Conservation (phyloP, 1,140 invertebrate genomes). For the Bombus waltoni region DNA sequence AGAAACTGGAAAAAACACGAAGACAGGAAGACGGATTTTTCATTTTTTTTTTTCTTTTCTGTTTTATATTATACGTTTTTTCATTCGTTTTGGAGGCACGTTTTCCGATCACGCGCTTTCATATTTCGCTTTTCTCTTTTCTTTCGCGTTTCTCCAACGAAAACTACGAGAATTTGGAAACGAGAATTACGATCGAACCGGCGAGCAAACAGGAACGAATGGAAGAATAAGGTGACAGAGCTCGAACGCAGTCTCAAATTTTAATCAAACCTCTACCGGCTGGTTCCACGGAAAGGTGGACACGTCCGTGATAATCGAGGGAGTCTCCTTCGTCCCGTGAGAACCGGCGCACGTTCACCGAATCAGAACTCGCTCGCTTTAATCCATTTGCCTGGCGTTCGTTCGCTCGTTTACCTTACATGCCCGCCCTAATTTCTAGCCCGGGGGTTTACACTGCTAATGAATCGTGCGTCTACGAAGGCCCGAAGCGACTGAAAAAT, state of each 20-base stretch:
- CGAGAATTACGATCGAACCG: neutral
- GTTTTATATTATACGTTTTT: neutral
- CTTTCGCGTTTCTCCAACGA: too few species aligned
- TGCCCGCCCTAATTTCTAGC: constrained; percentile 60
- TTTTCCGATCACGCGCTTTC: constrained; percentile 28
- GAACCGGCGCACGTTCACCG: constrained; percentile 27
- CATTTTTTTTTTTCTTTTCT: neutral
- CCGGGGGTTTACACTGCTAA: constrained; percentile 65
- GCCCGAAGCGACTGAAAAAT: constrained; percentile 61
- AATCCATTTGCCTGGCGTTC: constrained; percentile 59
- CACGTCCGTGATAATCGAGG: constrained; percentile 20
- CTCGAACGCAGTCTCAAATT: neutral
- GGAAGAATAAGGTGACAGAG: too few species aligned
- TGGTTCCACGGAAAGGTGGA: neutral
- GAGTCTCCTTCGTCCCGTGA: neutral
- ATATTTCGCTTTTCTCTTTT: neutral
- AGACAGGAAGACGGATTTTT: constrained; percentile 63
- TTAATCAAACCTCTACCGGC: constrained; percentile 4
- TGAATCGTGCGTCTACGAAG: constrained; percentile 62
- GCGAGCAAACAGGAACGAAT: neutral
- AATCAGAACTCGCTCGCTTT: constrained; percentile 59
- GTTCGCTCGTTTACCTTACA: constrained; percentile 66
- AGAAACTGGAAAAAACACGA: constrained; percentile 58
- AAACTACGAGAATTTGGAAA: too few species aligned
- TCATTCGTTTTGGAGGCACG: neutral